Percentiles rank a stretch among this genome's conserved stretches.
Conservation (phyloP, 1,140 invertebrate species). For the Diachasma alloeum region DNA sequence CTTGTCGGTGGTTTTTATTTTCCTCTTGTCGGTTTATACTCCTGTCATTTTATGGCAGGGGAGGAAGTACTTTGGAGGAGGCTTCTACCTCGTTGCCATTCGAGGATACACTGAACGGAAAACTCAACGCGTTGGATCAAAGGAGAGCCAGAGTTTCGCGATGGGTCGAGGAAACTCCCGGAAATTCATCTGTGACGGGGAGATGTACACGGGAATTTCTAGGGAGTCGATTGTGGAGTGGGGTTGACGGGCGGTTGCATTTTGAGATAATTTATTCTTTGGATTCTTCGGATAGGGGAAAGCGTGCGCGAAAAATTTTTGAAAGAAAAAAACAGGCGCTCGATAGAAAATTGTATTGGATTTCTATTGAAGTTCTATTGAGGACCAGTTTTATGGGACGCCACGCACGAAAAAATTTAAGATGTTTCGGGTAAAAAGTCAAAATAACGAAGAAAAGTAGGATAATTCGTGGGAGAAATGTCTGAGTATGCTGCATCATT, state of each 20-base stretch:
- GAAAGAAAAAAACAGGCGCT: too few relatives aligned
- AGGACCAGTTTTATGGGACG: too few relatives aligned
- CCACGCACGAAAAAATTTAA: too few relatives aligned
- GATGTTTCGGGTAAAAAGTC: too few relatives aligned
- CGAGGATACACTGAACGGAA: background rate
- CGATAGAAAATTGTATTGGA: too few relatives aligned
- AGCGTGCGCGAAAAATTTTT: too few relatives aligned
- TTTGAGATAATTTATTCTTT: background rate
- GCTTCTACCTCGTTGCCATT: background rate
- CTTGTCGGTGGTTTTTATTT: background rate
- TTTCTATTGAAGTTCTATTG: too few relatives aligned
- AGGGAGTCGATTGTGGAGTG: too few relatives aligned
- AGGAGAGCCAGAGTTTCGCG: background rate
- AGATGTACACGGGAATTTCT: background rate
- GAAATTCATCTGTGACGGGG: background rate
- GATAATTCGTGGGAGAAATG: too few relatives aligned
- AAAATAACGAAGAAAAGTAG: too few relatives aligned
- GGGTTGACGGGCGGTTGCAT: background rate
- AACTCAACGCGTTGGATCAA: slow-evolving; percentile 1
- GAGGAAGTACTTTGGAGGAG: background rate
- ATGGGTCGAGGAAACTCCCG: background rate
- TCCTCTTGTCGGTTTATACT: background rate
- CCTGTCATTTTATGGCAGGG: background rate
- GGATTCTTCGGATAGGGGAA: too few relatives aligned
- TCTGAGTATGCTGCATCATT: too few relatives aligned